Conservation (phyloP, 2,113 vertebrate genomes). For the Megaleporinus macrocephalus region DNA sequence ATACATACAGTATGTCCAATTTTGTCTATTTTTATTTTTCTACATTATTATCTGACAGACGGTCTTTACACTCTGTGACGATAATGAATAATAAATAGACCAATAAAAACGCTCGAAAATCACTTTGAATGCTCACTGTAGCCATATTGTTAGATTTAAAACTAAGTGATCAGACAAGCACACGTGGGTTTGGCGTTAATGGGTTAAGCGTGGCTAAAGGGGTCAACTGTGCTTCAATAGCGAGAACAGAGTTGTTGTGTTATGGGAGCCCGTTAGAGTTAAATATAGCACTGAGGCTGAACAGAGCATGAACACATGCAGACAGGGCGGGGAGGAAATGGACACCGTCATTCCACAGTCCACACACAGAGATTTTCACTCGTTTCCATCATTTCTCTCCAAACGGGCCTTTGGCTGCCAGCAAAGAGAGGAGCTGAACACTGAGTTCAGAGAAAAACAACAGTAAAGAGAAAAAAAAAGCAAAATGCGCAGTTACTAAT, state of each 20-base stretch:
- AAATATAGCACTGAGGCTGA: slow-evolving; percentile 62
- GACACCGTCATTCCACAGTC: not conserved
- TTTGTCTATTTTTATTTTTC: too few species aligned
- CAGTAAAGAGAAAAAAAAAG: not conserved
- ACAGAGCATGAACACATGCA: not conserved
- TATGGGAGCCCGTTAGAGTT: slow-evolving; percentile 44
- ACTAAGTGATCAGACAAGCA: too few species aligned
- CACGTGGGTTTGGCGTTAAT: too few species aligned
- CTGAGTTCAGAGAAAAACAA: not conserved
- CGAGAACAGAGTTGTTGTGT: not conserved
- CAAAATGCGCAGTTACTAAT: not conserved
- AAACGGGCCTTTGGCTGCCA: not conserved
- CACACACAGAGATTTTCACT: not conserved
- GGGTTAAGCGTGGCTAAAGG: not conserved
- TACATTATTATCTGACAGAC: too few species aligned
- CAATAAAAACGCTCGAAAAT: too few species aligned
- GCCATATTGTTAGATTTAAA: too few species aligned
- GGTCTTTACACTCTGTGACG: too few species aligned
- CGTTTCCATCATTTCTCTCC: not conserved
- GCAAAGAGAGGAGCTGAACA: not conserved
- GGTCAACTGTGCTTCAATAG: slow-evolving; percentile 3
- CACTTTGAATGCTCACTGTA: too few species aligned
- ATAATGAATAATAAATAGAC: too few species aligned
- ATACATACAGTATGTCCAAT: too few species aligned
- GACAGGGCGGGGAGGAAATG: slow-evolving; percentile 46